phyloP scores from a whole-genome alignment of 2,888 invertebrate species.

The Ennomos erosarius region DNA sequence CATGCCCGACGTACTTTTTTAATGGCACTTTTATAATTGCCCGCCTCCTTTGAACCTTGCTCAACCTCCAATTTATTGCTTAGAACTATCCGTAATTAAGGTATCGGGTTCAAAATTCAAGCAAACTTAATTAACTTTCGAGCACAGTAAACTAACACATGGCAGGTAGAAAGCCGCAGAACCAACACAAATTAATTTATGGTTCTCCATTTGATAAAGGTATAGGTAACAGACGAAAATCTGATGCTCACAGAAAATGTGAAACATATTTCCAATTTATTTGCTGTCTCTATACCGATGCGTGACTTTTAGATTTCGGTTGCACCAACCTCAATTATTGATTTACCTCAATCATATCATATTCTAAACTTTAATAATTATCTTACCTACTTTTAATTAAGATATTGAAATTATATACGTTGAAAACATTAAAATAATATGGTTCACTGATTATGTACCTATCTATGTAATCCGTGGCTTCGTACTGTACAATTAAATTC shows the following conservation, averaged over 20 bases:
- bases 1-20: too few species aligned
- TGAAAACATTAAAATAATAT: too few species aligned
- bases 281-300: constrained; percentile 20
- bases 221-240: constrained; percentile 24
- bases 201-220: constrained; percentile 29
- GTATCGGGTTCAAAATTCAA: constrained; percentile 22
- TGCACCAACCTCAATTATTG: constrained; percentile 23
- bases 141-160: constrained; percentile 21
- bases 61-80: constrained; percentile 10
- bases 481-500: constrained; percentile 1
- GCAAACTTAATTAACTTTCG: constrained; percentile 32
- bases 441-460: neutral
- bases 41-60: neutral
- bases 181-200: constrained; percentile 28
- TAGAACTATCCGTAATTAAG: constrained; percentile 22
- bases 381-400: neutral
- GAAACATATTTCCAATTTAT: constrained; percentile 32
- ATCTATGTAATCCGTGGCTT: neutral
- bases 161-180: constrained; percentile 22
- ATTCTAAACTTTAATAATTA: constrained; percentile 4
- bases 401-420: neutral
- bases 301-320: constrained; percentile 26
- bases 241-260: constrained; percentile 17
- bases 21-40: neutral
- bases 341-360: constrained; percentile 7